A percentile compares a stretch with the other conserved stretches of the same genome.
phyloP scores from a whole-genome alignment of 2,797 vertebrate species.

The Oophaga sylvatica region DNA sequence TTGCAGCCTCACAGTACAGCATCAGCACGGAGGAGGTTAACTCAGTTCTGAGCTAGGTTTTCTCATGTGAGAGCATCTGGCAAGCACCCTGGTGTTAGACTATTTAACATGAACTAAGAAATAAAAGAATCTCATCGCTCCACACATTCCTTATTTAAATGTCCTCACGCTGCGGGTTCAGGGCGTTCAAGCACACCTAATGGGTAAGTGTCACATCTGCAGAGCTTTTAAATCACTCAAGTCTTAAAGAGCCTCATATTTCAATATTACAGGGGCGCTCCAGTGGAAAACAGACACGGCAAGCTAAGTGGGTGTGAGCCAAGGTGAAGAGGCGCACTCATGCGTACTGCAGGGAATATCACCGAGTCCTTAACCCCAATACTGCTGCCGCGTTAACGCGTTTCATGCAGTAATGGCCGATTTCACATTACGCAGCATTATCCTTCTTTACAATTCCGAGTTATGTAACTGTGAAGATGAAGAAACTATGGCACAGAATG shows the following conservation, averaged over 20 bases:
- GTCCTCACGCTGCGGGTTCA: slow-evolving; percentile 20
- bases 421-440: neutral
- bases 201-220: slow-evolving; percentile 53
- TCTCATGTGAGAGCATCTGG: slow-evolving; percentile 12
- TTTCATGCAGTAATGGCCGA: neutral
- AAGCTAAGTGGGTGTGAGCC: slow-evolving; percentile 43
- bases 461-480: neutral
- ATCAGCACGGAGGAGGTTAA: neutral
- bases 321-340: slow-evolving; percentile 43
- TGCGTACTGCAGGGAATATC: slow-evolving; percentile 25
- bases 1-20: neutral
- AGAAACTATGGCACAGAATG: neutral
- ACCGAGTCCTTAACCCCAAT: neutral
- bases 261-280: slow-evolving; percentile 50
- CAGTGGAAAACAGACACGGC: slow-evolving; percentile 49
- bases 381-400: neutral
- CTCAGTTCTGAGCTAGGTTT: neutral
- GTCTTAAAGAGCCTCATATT: slow-evolving; percentile 56
- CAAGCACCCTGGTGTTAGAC: slow-evolving; percentile 8
- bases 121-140: slow-evolving; percentile 11
- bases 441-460: neutral
- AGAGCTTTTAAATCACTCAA: slow-evolving; percentile 53
- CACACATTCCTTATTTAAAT: slow-evolving; percentile 14
- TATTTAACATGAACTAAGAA: slow-evolving; percentile 38
- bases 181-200: slow-evolving; percentile 43